Percentiles rank a stretch among this genome's conserved stretches.
phyloP scores from a whole-genome alignment of 2,888 invertebrate genomes.

The Chloroclystis v-ata region DNA sequence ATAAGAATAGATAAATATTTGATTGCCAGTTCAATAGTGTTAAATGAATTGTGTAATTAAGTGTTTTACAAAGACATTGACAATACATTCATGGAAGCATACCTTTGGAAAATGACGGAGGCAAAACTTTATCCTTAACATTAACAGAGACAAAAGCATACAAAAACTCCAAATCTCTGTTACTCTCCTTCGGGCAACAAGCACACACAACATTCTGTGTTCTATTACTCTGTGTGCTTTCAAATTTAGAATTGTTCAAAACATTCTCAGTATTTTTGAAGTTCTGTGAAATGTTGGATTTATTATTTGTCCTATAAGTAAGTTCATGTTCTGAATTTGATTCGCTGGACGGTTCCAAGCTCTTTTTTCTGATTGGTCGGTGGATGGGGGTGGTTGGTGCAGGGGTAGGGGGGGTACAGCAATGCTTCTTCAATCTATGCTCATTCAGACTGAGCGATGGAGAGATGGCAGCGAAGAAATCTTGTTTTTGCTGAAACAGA shows the following conservation, averaged over 20 bases:
- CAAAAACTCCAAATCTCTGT: conserved; percentile 52
- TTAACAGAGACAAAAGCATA: conserved; percentile 64
- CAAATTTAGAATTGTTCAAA: conserved; percentile 4
- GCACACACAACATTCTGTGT: conserved; percentile 35
- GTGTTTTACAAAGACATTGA: too few relatives aligned
- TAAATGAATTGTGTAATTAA: too few relatives aligned
- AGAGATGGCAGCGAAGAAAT: conserved; percentile 58
- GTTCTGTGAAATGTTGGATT: conserved; percentile 7
- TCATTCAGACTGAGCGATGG: conserved; percentile 40
- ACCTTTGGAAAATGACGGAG: conserved; percentile 63
- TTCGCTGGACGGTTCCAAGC: conserved; percentile 5
- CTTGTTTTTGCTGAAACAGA: conserved; percentile 61
- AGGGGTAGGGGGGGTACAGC: conserved; percentile 36
- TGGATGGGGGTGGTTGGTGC: conserved; percentile 23
- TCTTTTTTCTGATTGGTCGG: conserved; percentile 18
- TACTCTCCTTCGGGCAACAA: conserved; percentile 38
- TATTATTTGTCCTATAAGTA: conserved; percentile 14
- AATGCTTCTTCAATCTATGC: conserved; percentile 44
- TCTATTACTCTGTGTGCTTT: conserved; percentile 8
- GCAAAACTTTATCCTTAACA: conserved; percentile 61
- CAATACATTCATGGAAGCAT: conserved; percentile 17
- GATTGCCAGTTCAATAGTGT: too few relatives aligned
- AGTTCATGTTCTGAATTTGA: conserved; percentile 12
- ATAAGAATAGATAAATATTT: too few relatives aligned
- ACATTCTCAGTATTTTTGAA: background rate